phyloP scores from a whole-genome alignment of 1,140 invertebrate species.

The Zaprionus vittiger region DNA sequence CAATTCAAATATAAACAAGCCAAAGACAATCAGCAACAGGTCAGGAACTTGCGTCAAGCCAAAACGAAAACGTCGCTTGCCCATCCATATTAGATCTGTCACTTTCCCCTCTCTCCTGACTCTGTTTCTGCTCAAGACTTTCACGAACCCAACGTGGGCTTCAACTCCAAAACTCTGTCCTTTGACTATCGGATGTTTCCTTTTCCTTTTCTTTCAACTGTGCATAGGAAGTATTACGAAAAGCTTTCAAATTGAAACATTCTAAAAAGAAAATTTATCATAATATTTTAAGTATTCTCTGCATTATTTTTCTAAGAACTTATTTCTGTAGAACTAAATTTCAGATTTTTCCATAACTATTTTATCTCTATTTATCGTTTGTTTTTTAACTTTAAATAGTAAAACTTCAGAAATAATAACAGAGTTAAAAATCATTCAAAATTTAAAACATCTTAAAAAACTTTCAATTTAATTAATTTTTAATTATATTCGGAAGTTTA shows the following conservation, averaged over 20 bases:
- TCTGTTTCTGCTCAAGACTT: conserved; percentile 20
- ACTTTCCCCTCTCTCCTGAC: conserved; percentile 17
- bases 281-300: neutral
- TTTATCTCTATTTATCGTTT: neutral
- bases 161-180: neutral
- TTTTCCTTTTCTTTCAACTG: conserved; percentile 7
- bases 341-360: neutral
- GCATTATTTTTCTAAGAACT: neutral
- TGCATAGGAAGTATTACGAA: conserved; percentile 1
- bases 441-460: neutral
- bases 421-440: neutral
- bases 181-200: neutral
- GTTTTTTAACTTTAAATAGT: neutral
- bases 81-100: conserved; percentile 17
- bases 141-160: neutral
- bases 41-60: conserved; percentile 56
- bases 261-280: neutral
- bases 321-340: neutral
- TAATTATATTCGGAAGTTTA: neutral
- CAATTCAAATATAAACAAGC: conserved; percentile 69
- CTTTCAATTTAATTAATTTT: neutral
- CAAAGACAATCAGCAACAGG: conserved; percentile 81
- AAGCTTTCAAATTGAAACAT: conserved; percentile 13
- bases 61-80: conserved; percentile 1
- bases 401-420: neutral